Percentiles rank a stretch among this genome's conserved stretches.
phyloP scores from a whole-genome alignment of 2,888 invertebrate species.

The Neelides folsomi region DNA sequence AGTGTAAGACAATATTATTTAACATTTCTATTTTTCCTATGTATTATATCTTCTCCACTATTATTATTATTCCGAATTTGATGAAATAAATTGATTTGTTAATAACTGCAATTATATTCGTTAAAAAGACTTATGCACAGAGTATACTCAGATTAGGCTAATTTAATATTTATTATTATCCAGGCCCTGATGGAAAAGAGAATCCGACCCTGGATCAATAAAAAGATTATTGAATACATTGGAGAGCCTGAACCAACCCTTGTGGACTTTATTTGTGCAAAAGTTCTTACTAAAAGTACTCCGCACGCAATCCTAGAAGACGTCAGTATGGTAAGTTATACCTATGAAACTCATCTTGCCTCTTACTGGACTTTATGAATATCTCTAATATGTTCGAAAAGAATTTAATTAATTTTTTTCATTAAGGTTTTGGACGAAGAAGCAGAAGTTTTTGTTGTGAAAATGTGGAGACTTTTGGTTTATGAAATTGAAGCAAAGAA shows the following conservation, averaged over 20 bases:
- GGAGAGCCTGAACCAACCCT: constrained; percentile 97
- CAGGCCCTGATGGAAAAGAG: constrained; percentile 79
- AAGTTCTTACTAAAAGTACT: constrained; percentile 82
- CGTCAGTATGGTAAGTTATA: constrained; percentile 78
- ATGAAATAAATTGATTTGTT: neutral
- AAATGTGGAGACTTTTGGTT: constrained; percentile 98
- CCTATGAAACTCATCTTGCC: too few relatives aligned
- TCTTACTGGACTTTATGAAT: too few relatives aligned
- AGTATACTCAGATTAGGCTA: too few relatives aligned
- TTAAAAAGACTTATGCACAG: neutral
- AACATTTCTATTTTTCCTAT: too few relatives aligned
- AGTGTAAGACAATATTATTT: constrained; percentile 40
- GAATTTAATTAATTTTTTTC: constrained; percentile 29
- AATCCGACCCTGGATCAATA: constrained; percentile 98
- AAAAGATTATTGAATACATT: constrained; percentile 98
- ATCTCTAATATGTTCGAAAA: too few relatives aligned
- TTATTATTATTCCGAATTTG: constrained; percentile 4
- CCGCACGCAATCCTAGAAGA: constrained; percentile 93
- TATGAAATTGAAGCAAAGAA: constrained; percentile 99
- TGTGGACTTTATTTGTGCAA: constrained; percentile 98
- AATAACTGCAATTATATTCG: constrained; percentile 1
- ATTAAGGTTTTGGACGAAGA: constrained; percentile 96
- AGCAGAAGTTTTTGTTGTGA: constrained; percentile 98
- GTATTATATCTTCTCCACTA: neutral
- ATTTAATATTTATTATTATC: constrained; percentile 12